Evolutionary conservation across 1,140 invertebrate species (phyloP).

Genomic region (Rhagoletis pomonella): DNA sequence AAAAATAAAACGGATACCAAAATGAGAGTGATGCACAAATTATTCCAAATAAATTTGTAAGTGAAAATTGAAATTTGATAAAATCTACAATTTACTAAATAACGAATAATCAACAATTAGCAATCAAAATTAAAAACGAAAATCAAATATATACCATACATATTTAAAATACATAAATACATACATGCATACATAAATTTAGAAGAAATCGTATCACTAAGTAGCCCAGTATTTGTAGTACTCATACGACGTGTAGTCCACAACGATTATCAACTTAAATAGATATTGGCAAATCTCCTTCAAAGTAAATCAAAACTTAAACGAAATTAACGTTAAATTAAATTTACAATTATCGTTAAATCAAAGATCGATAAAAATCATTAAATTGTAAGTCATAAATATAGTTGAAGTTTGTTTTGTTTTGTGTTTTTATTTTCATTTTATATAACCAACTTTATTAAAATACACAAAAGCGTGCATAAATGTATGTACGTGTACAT

Average conservation of each 20-base stretch:
- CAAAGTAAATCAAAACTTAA: background rate
- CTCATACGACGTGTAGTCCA: conserved; percentile 45
- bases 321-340: background rate
- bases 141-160: conserved; percentile 34
- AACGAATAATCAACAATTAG: conserved; percentile 19
- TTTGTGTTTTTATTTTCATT: background rate
- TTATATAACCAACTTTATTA: background rate
- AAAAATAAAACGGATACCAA: background rate
- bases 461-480: background rate
- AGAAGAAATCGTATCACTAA: background rate
- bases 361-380: background rate
- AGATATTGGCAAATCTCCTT: background rate
- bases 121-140: background rate
- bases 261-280: conserved; percentile 15
- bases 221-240: conserved; percentile 33
- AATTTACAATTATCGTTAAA: background rate
- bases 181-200: background rate
- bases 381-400: conserved; percentile 42
- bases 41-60: background rate
- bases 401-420: conserved; percentile 21
- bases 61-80: background rate
- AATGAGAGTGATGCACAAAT: conserved; percentile 21
- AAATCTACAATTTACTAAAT: background rate
- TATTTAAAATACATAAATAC: background rate
- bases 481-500: background rate